phyloP scores from a whole-genome alignment of 2,113 vertebrate species.

The Dasyprocta punctata region DNA sequence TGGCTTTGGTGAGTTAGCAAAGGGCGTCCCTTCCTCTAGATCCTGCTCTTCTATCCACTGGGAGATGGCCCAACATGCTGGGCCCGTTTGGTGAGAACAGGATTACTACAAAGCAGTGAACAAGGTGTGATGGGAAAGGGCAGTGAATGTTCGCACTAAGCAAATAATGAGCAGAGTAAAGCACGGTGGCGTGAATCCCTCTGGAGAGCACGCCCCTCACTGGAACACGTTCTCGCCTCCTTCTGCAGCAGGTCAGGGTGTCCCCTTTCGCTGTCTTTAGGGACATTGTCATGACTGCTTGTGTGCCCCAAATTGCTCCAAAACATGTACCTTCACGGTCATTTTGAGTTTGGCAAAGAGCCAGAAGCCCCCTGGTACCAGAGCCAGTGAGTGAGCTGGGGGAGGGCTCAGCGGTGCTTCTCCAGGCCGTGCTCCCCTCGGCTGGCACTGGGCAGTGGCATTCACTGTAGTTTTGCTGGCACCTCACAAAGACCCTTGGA shows the following conservation, averaged over 20 bases:
- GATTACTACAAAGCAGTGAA: not conserved
- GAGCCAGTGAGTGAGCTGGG: not conserved
- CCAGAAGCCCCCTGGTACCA: not conserved
- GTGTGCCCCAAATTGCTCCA: not conserved
- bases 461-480: not conserved
- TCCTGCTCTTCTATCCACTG: not conserved
- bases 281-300: not conserved
- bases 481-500: not conserved
- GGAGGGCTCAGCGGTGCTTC: not conserved
- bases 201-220: not conserved
- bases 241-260: not conserved
- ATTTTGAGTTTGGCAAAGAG: not conserved
- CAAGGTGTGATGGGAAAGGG: not conserved
- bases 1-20: not conserved
- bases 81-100: not conserved
- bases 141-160: not conserved
- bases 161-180: not conserved
- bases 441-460: not conserved
- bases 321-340: not conserved
- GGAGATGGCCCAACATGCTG: not conserved
- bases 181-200: not conserved
- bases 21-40: not conserved
- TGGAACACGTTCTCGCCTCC: not conserved
- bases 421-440: not conserved
- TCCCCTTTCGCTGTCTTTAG: not conserved